phyloP scores from a whole-genome alignment of 2,888 invertebrate genomes.

The Entomobrya multifasciata region DNA sequence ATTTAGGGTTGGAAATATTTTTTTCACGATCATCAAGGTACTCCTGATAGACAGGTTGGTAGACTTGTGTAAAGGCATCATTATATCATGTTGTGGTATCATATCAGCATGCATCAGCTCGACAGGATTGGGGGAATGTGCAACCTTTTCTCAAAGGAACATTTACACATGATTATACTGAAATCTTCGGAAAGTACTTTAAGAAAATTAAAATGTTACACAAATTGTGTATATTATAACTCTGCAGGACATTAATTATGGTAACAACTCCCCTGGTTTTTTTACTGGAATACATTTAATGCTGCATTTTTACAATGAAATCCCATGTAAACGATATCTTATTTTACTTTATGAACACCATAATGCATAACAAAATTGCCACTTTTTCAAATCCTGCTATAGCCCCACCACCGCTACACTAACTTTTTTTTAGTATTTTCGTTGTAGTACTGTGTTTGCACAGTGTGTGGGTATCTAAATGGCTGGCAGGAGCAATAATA shows the following conservation, averaged over 20 bases:
- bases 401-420: neutral
- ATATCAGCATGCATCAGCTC: no score
- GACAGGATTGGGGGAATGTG: no score
- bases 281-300: no score
- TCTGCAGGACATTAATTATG: neutral
- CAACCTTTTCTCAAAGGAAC: no score
- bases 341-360: slow-evolving; percentile 53
- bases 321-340: slow-evolving; percentile 27
- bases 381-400: slow-evolving; percentile 45
- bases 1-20: slow-evolving; percentile 55
- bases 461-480: slow-evolving; percentile 74
- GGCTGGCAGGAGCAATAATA: slow-evolving; percentile 77
- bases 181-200: no score
- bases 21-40: slow-evolving; percentile 1
- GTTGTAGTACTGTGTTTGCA: neutral
- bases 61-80: no score
- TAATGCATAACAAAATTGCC: slow-evolving; percentile 58
- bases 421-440: neutral
- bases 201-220: no score
- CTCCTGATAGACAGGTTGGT: neutral
- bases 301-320: neutral
- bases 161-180: no score
- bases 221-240: no score
- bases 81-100: no score
- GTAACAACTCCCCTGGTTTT: no score